phyloP scores from a whole-genome alignment of 2,113 vertebrate species.

The Ellobius talpinus region DNA sequence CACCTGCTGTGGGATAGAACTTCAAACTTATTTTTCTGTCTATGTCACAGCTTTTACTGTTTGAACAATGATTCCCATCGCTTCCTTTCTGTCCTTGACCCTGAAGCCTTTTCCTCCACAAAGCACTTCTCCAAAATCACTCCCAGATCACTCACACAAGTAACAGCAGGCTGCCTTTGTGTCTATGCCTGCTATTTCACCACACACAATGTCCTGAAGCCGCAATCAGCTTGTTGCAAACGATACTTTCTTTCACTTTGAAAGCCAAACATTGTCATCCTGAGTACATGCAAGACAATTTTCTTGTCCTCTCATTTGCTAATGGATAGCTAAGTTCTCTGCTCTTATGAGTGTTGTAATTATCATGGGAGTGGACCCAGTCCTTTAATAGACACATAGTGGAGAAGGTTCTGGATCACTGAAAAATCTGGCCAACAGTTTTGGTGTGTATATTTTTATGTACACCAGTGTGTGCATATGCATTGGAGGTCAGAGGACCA shows the following conservation, averaged over 20 bases:
- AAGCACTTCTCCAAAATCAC: too few relatives aligned
- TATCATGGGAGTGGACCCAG: accelerated
- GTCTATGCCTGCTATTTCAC: not conserved
- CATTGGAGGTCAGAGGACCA: not conserved
- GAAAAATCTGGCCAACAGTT: not conserved
- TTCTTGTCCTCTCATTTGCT: not conserved
- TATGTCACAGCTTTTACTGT: not conserved
- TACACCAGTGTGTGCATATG: not conserved
- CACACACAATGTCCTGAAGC: not conserved
- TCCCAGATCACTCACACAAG: not conserved
- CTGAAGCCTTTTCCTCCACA: too few relatives aligned
- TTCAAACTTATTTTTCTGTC: not conserved
- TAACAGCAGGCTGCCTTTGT: not conserved
- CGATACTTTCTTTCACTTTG: not conserved
- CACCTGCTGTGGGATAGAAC: not conserved
- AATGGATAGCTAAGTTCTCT: not conserved
- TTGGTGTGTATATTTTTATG: not conserved
- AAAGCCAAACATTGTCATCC: not conserved
- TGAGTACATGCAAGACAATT: not conserved
- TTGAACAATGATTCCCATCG: not conserved
- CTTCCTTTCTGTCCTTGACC: not conserved
- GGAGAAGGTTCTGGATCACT: not conserved
- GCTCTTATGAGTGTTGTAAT: not conserved
- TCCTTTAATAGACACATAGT: not conserved
- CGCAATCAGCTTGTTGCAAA: not conserved